Base-by-base conservation (phyloP, 2,113 vertebrate genomes). In the Hypocryptadius cinnamomeus region DNA sequence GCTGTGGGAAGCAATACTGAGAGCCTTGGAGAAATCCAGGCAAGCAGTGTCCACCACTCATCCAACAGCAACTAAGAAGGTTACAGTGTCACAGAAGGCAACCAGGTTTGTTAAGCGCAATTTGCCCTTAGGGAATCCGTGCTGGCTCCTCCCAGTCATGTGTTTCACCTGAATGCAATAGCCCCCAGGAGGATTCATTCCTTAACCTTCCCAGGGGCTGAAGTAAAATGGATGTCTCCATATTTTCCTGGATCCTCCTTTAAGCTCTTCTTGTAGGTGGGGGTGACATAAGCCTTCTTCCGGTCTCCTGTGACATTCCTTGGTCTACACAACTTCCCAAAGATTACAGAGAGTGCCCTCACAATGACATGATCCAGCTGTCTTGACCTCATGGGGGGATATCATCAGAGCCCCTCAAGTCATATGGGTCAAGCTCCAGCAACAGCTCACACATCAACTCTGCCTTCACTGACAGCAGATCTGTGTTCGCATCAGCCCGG, bases 381-480 rank as follows among this genome's bases (percentile, higher is more conserved):
- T 31, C n/a, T 47, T 31, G 40, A 53, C 11, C 8, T 20, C 13
- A 50, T 0, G 1, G 7, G 31, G 17, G 13, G 6, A 30, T 25
- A 39, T 18, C 5, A 3, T 35, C 33, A 63, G 23, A 19, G 9
- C 8, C 56, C 20, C 21, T 45, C 0, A 0, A 27, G 33, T 31
- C 42, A 31, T 3, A 35, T 10, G 11, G 28, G 31, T 76, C 63
- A 63, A 31, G 37, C 17, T 70, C 42, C 42, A 63, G 10, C 33
- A 54, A n/a, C 14, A 54, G 19, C 24, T 73, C 45, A 42, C 12
- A 33, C 23, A 68, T 6, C 27, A 56, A 35, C 7, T 72, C 8
- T 42, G 56, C n/a, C 22, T 53, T 77, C n/a, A 47, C 13, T 47
- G n/a, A 24, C 7, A 5, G 51, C 13, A 37, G 24, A 18, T 37